phyloP scores from a whole-genome alignment of 2,797 vertebrate genomes.

The Amblyopsis hoosieri region DNA sequence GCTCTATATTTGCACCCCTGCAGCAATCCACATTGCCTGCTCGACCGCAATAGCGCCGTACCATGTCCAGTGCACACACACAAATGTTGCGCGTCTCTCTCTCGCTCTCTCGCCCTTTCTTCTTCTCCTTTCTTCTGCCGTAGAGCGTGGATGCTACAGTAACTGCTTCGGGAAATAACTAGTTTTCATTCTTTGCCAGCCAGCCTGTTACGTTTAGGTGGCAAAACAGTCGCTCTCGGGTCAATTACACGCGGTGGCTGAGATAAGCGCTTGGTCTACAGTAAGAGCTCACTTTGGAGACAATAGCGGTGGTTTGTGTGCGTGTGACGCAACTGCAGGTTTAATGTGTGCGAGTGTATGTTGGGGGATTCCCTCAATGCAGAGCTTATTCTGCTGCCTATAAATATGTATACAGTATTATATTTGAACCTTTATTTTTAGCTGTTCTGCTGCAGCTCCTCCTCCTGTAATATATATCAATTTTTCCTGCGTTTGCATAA shows the following conservation, averaged over 20 bases:
- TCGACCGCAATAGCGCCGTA: conserved; percentile 27
- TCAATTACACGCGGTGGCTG: conserved; percentile 63
- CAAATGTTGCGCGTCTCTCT: neutral
- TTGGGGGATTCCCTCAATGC: conserved; percentile 49
- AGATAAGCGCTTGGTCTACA: conserved; percentile 35
- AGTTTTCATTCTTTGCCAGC: conserved; percentile 34
- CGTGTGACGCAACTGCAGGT: conserved; percentile 37
- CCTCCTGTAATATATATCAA: neutral
- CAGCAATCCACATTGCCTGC: conserved; percentile 35
- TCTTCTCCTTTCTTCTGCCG: conserved; percentile 22
- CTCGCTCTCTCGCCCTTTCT: neutral
- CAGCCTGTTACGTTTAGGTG: conserved; percentile 50
- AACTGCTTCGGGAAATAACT: conserved; percentile 51
- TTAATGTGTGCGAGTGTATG: conserved; percentile 14
- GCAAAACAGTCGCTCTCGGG: conserved; percentile 62
- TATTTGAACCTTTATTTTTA: conserved; percentile 1
- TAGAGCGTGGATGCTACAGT: conserved; percentile 37
- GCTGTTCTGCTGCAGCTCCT: neutral
- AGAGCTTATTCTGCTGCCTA: conserved; percentile 14
- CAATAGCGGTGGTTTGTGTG: conserved; percentile 26
- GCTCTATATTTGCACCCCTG: conserved; percentile 13
- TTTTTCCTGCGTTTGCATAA: neutral
- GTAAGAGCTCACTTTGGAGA: conserved; percentile 56
- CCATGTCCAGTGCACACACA: conserved; percentile 12
- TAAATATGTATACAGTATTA: conserved; percentile 2